phyloP scores from a whole-genome alignment of 2,797 vertebrate species.

The Urophycis tenuis region DNA sequence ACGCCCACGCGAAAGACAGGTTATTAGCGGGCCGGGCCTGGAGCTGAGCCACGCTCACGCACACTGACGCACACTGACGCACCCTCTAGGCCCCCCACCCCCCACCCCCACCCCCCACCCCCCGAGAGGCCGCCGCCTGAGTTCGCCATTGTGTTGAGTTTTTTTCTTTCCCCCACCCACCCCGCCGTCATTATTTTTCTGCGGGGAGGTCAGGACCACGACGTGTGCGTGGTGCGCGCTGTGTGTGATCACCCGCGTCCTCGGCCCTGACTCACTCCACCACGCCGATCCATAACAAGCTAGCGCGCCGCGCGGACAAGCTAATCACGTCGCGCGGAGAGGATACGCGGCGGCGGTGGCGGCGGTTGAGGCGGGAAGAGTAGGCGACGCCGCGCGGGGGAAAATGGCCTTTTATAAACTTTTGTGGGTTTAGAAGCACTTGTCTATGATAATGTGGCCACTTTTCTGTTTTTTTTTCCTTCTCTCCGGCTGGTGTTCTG shows the following conservation, averaged over 20 bases:
- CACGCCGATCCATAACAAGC: not conserved
- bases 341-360: not conserved
- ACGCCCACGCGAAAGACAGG: slow-evolving; percentile 53
- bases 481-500: not conserved
- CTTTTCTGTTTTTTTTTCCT: slow-evolving; percentile 5
- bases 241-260: not conserved
- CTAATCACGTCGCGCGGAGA: not conserved
- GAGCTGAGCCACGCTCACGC: not conserved
- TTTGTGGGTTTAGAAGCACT: slow-evolving; percentile 18
- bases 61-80: not conserved
- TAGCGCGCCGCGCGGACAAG: not conserved
- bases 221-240: not conserved
- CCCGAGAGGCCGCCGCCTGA: slow-evolving; percentile 20
- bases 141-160: not conserved
- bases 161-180: not conserved
- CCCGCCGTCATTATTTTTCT: not conserved
- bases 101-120: slow-evolving; percentile 41
- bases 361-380: not conserved
- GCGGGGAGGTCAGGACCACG: not conserved
- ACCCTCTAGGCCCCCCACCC: too few species aligned
- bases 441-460: slow-evolving; percentile 31
- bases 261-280: too few species aligned
- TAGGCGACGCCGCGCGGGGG: not conserved
- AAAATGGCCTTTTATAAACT: slow-evolving; percentile 19
- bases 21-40: slow-evolving; percentile 53